These are phyloP conservation scores for Phallusia fumigata DNA, from an alignment of 23 tunicate species.

Conservation along the genomic window DNA sequence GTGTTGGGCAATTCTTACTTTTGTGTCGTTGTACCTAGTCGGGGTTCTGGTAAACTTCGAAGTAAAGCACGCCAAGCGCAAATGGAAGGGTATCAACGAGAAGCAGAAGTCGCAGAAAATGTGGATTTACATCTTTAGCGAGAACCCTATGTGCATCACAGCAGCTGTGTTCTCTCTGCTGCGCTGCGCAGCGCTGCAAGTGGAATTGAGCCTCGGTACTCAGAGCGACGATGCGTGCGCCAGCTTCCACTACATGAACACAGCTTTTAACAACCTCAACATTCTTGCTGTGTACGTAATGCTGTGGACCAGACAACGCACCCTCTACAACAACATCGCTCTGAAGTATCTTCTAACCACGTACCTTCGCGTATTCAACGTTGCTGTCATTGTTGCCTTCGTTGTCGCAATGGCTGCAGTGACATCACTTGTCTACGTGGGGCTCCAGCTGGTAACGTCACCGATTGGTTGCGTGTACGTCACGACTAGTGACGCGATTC, in stretches of 20 bases:
- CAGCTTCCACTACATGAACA: neutral
- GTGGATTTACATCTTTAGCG: neutral
- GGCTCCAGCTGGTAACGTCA: neutral
- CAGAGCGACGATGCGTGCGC: neutral
- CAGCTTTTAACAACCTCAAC: neutral
- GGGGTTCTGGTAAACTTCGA: neutral
- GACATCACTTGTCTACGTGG: neutral
- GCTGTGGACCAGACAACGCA: conserved; percentile 25
- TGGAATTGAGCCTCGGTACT: neutral
- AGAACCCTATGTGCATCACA: neutral
- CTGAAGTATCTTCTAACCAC: neutral
- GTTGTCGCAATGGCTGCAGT: neutral
- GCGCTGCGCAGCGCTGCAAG: neutral
- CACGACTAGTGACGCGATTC: neutral
- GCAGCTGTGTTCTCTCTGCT: neutral
- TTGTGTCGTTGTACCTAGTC: neutral
- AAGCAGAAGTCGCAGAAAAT: neutral
- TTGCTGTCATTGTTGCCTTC: neutral
- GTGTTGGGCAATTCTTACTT: neutral
- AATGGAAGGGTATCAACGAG: neutral
- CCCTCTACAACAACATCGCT: conserved; percentile 19
- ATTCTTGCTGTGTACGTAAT: conserved; percentile 6
- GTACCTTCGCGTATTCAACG: neutral
- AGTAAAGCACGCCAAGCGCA: neutral
- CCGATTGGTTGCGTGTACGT: neutral